Evolutionary conservation across 1,140 invertebrate species (phyloP), one percentile per base, ranked within the genome.

Genomic region (Arctopsyche grandis): DNA sequence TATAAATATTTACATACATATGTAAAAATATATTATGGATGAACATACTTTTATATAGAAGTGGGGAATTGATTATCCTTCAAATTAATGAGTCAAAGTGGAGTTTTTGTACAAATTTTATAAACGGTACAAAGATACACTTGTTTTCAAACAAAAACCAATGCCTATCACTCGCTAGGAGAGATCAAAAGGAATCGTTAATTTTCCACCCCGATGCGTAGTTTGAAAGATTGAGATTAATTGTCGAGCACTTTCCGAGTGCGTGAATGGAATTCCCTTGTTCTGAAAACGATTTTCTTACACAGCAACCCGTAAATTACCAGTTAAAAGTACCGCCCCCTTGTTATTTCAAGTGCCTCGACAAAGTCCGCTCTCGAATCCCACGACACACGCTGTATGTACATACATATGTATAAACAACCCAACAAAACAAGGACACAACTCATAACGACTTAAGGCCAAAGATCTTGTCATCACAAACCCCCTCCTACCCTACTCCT

Each of bases 281-380:
- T 38, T 52, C 48, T 52, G 10, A 52, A 52, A 52, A 16, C 48
- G 48, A 7, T 38, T 38, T 38, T 38, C 29, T 38, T 38, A 38
- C 29, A 38, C 29, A 38, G 29, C 48, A 52, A 52, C 16, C 48
- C 12, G 10, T 16, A 16, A 12, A 52, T 52, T 52, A 22, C 58
- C 21, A 60, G 19, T 10, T 66, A 22, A 26, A 66, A 19, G 12
- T 12, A 16, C 16, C 52, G 48, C 14, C 10, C 71, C 71, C 46
- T 56, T 74, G 71, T 74, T 74, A 74, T 74, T 74, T 74, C 48
- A 58, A 74, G 71, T 74, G 46, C 0, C 48, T 4, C 48, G 21
- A 73, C 14, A 73, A 73, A 29, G 29, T n/a, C 38, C n/a, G 56
- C 14, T 73, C 69, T 3, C 12, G 7, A 48, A 52, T 52, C 69